Evolutionary conservation across 2,113 vertebrate genomes (phyloP), one percentile per base, ranked within the genome.

Genomic region (Choloepus hoffmanni): DNA sequence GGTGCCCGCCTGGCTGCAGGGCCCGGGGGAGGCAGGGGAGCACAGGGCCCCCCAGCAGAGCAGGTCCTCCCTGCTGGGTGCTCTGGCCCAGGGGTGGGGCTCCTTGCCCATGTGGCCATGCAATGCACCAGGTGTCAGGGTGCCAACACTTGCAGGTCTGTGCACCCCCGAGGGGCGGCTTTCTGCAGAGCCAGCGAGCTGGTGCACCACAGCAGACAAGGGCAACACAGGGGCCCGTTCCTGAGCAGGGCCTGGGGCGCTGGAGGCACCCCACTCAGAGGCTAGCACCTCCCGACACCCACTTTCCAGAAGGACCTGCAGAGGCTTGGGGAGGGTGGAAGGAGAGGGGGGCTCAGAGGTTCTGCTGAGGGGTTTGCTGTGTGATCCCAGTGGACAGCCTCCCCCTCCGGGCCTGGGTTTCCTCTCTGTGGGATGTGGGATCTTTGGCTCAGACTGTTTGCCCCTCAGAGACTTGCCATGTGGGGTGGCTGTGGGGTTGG

Each of bases 151-250:
- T 36, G 12, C 12, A 3, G 1, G 19, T 28, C 73, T 30, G 58
- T 6, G 26, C 9, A 0, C 23, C 68, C 7, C 9, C 6, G 0
- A 3, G 1, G 0, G 43, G 12, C 1, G 9, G 18, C 50, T 30
- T 58, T 24, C 40, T 1, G 0, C 48, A 33, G 67, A 63, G n/a
- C 8, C 4, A 7, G 53, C 3, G 5, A 14, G 50, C 50, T 12
- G 50, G 50, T 14, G 13, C 50, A 53, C 8, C 10, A 7, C 13
- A 45, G 50, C 50, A 53, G 50, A 14, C 50, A 53, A 53, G 50
- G 13, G 50, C 50, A 1, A 53, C 50, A 14, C 10, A 14, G 50
- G 13, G 50, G 50, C 50, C 9, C 50, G 11, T 11, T 50, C 48
- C 11, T 50, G 48, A 50, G 48, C 48, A 50, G 48, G 11, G 48